Percentiles rank a stretch among this genome's conserved stretches.
Conservation (phyloP, 2,888 invertebrate species). For the Ecdyonurus torrentis region DNA sequence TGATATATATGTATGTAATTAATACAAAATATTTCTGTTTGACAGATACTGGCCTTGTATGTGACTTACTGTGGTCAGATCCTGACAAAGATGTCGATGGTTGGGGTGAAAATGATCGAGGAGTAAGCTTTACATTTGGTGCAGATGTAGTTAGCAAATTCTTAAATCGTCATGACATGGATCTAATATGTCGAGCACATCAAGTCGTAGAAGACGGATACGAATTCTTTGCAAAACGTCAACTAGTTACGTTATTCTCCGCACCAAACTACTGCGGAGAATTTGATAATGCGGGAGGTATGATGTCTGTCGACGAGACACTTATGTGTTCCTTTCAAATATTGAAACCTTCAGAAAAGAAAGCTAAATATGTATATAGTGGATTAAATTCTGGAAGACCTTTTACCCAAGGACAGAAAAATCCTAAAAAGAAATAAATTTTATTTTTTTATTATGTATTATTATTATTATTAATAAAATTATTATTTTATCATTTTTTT, state of each 20-base stretch:
- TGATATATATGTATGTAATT: no score
- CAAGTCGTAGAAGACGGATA: constrained; percentile 99
- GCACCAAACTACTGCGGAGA: constrained; percentile 97
- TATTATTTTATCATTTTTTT: background rate
- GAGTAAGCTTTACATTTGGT: constrained; percentile 96
- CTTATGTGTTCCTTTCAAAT: constrained; percentile 99
- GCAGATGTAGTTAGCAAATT: constrained; percentile 95
- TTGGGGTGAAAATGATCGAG: constrained; percentile 96
- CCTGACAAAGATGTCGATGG: constrained; percentile 89
- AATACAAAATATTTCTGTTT: no score
- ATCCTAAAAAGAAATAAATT: background rate
- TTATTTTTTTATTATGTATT: background rate
- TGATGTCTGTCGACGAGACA: constrained; percentile 99
- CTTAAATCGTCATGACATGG: constrained; percentile 89
- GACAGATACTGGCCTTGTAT: constrained; percentile 54
- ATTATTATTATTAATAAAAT: background rate
- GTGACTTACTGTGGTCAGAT: constrained; percentile 95
- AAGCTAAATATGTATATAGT: constrained; percentile 96
- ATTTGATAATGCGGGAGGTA: constrained; percentile 97
- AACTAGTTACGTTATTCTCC: constrained; percentile 95
- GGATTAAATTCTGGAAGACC: constrained; percentile 75
- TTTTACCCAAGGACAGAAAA: constrained; percentile 3
- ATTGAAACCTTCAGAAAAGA: constrained; percentile 97
- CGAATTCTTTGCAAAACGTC: constrained; percentile 97
- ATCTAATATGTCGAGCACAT: constrained; percentile 94